Conservation (phyloP, 2,113 vertebrate species). For the Gobius niger region DNA sequence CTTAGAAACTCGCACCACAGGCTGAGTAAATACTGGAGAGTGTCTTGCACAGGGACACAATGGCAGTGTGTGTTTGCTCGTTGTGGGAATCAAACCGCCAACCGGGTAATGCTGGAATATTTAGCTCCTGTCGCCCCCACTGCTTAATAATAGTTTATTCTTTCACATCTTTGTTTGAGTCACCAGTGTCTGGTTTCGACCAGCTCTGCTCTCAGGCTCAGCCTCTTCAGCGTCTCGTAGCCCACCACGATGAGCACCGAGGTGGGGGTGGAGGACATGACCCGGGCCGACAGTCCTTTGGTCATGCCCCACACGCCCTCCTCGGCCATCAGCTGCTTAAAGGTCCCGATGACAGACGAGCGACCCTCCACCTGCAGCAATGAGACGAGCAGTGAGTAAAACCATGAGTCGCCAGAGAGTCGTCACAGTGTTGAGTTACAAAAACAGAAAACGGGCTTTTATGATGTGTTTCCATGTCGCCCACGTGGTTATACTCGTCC, state of each 20-base stretch:
- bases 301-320: constrained; percentile 89
- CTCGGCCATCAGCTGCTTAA: constrained; percentile 89
- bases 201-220: constrained; percentile 91
- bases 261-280: constrained; percentile 90
- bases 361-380: constrained; percentile 89
- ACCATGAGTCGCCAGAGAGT: too few relatives aligned
- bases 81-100: neutral
- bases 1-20: neutral
- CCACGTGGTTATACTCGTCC: too few relatives aligned
- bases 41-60: neutral
- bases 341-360: constrained; percentile 87
- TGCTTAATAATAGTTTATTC: neutral
- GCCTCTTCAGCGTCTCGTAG: constrained; percentile 94
- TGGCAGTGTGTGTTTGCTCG: neutral
- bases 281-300: constrained; percentile 92
- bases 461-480: too few relatives aligned
- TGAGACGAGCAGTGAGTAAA: neutral
- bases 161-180: constrained; percentile 10
- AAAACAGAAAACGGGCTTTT: too few relatives aligned
- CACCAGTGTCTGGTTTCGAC: constrained; percentile 92
- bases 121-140: neutral
- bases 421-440: too few relatives aligned
- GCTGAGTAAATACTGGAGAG: neutral
- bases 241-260: constrained; percentile 94
- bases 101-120: neutral